Conservation (phyloP, 2,797 vertebrate species). For the Coracias cyanogaster region DNA sequence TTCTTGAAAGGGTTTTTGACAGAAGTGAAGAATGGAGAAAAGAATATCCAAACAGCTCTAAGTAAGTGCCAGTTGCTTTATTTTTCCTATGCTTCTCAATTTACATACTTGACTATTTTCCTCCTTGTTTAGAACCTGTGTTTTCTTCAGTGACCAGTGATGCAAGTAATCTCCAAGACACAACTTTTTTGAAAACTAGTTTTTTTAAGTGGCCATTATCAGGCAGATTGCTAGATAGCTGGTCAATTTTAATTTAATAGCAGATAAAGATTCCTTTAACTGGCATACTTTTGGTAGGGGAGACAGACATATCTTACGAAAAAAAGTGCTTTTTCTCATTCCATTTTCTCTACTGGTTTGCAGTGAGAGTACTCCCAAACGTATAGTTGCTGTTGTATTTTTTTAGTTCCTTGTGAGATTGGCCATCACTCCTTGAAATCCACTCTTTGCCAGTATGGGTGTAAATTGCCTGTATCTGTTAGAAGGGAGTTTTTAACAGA, state of each 20-base stretch:
- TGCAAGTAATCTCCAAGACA: neutral
- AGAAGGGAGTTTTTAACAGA: neutral
- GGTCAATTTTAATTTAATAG: neutral
- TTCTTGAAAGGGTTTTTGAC: slow-evolving; percentile 96
- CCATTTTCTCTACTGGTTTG: neutral
- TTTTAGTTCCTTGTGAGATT: neutral
- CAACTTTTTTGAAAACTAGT: neutral
- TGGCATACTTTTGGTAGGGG: neutral
- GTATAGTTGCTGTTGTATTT: neutral
- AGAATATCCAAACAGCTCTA: slow-evolving; percentile 92
- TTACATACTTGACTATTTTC: neutral
- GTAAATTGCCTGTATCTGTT: neutral
- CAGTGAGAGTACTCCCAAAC: neutral
- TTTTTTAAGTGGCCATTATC: neutral
- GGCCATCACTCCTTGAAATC: neutral
- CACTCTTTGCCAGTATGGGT: neutral
- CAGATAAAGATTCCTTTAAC: neutral
- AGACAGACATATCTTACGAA: neutral
- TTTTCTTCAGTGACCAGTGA: neutral
- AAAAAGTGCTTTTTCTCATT: neutral
- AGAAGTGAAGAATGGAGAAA: slow-evolving; percentile 89
- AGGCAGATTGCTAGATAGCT: neutral
- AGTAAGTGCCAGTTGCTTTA: slow-evolving; percentile 83
- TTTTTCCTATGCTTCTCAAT: neutral
- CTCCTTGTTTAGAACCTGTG: neutral